phyloP scores from a whole-genome alignment of 2,113 vertebrate species.

The Pseudorhombus dupliciocellatus region DNA sequence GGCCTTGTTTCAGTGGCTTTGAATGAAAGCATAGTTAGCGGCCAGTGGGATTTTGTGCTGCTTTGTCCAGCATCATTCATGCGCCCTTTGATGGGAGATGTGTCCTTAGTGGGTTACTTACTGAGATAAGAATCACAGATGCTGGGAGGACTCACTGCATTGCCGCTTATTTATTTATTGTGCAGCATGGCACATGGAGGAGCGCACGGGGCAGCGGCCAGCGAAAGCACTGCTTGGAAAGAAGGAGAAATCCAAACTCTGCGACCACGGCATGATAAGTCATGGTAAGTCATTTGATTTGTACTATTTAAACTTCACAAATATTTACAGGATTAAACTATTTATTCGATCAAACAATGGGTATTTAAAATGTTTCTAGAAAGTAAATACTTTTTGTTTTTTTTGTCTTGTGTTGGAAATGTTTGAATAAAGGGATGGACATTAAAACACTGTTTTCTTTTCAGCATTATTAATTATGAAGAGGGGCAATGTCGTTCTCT shows the following conservation, averaged over 20 bases:
- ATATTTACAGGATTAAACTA: no score
- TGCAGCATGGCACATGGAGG: slow-evolving; percentile 25
- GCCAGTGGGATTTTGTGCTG: slow-evolving; percentile 29
- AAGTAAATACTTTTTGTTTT: no score
- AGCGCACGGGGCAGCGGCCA: slow-evolving; percentile 30
- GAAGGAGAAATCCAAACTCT: slow-evolving; percentile 19
- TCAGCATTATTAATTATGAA: no score
- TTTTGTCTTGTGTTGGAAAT: no score
- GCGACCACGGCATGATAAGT: no score
- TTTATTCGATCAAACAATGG: no score
- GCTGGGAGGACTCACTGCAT: slow-evolving; percentile 43
- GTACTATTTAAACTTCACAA: no score
- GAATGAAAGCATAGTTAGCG: not conserved
- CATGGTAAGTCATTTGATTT: no score
- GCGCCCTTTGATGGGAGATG: slow-evolving; percentile 40
- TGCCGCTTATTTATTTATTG: slow-evolving; percentile 57
- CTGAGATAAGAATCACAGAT: slow-evolving; percentile 44
- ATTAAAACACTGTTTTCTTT: no score
- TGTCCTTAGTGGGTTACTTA: slow-evolving; percentile 40
- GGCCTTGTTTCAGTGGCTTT: slow-evolving; percentile 14
- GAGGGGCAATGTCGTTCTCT: no score
- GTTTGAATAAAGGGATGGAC: no score
- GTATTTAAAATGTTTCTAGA: no score
- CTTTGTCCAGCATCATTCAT: slow-evolving; percentile 41
- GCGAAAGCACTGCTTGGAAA: slow-evolving; percentile 23